phyloP scores from a whole-genome alignment of 2,797 vertebrate species.

The Cryptoprocta ferox region DNA sequence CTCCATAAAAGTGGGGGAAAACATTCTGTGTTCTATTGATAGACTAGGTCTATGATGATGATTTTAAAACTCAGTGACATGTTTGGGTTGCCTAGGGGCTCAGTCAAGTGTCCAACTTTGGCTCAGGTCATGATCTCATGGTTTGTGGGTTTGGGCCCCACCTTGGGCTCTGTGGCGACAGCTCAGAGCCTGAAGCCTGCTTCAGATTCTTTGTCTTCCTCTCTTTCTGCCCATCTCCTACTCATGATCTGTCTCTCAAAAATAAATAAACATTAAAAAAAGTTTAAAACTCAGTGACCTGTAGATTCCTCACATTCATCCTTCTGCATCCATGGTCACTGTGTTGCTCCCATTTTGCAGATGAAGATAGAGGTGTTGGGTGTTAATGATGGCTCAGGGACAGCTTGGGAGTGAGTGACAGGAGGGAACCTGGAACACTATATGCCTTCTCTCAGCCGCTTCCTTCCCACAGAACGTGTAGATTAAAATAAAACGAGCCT shows the following conservation, averaged over 20 bases:
- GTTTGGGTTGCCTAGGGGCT: too few relatives aligned
- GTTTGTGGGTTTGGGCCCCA: too few relatives aligned
- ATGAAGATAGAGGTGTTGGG: not conserved
- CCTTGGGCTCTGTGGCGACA: too few relatives aligned
- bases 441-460: not conserved
- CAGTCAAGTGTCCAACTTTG: too few relatives aligned
- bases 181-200: too few relatives aligned
- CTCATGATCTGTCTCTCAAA: too few relatives aligned
- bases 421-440: not conserved
- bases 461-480: not conserved
- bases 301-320: not conserved
- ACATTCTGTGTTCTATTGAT: not conserved
- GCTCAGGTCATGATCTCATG: too few relatives aligned
- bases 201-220: too few relatives aligned
- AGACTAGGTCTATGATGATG: not conserved
- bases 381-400: not conserved
- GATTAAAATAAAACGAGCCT: not conserved
- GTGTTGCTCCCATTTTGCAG: not conserved
- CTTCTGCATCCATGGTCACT: not conserved
- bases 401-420: not conserved
- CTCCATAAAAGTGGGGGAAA: not conserved
- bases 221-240: too few relatives aligned
- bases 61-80: not conserved
- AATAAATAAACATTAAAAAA: too few relatives aligned
- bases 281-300: not conserved